Evolutionary conservation across 2,888 invertebrate genomes (phyloP).

Genomic region (Pecten maximus): DNA sequence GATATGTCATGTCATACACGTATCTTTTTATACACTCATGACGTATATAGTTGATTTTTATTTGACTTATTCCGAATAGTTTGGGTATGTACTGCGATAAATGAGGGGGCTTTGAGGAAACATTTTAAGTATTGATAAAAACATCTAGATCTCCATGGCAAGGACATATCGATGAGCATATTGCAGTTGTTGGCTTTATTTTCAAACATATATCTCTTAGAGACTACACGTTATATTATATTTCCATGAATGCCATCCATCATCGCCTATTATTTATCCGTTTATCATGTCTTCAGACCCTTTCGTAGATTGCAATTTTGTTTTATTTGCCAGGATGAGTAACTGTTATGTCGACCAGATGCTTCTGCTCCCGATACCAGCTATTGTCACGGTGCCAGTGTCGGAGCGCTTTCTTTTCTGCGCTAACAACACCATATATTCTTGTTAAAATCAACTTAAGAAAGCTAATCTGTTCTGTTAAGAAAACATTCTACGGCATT

Average conservation of each 20-base stretch:
- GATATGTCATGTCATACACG: neutral
- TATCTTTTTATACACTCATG: neutral
- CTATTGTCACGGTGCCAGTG: neutral
- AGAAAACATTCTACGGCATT: neutral
- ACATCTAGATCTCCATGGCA: neutral
- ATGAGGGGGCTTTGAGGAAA: neutral
- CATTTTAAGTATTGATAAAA: neutral
- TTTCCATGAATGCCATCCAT: neutral
- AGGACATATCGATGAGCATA: neutral
- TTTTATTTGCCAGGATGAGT: neutral
- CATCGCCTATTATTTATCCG: neutral
- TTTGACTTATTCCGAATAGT: neutral
- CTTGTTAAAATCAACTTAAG: constrained; percentile 12
- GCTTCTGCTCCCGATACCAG: neutral
- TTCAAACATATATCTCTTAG: neutral
- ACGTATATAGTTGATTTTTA: neutral
- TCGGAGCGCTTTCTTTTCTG: neutral
- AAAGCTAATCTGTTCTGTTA: neutral
- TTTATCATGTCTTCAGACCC: neutral
- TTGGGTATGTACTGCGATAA: neutral
- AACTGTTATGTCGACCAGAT: neutral
- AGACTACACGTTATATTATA: neutral
- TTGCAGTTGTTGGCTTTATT: neutral
- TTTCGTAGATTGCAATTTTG: constrained; percentile 15
- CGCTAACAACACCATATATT: constrained; percentile 11